Evolutionary conservation across 1,140 invertebrate species (phyloP).

Genomic region (Hylaeus volcanicus): DNA sequence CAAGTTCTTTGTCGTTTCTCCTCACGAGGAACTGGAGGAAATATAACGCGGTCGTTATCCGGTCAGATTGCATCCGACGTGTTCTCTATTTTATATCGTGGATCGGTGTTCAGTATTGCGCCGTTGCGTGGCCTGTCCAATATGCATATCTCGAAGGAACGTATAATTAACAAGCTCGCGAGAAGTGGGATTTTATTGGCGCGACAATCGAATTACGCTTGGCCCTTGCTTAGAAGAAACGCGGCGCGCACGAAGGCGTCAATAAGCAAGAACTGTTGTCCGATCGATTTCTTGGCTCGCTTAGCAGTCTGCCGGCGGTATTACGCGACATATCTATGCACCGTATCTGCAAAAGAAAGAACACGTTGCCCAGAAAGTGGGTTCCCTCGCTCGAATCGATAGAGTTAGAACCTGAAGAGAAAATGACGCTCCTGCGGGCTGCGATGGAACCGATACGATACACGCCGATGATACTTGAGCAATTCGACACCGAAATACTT

Average conservation of each 20-base stretch:
- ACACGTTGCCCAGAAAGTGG: conserved; percentile 23
- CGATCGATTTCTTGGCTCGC: conserved; percentile 45
- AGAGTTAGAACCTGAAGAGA: not conserved
- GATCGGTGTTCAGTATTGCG: conserved; percentile 35
- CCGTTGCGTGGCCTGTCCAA: conserved; percentile 19
- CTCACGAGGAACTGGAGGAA: not conserved
- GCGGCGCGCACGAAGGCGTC: not conserved
- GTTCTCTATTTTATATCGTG: conserved; percentile 13
- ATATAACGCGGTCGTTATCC: conserved; percentile 9
- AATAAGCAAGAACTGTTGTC: conserved; percentile 36
- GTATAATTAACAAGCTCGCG: conserved; percentile 31
- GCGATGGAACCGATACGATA: no score
- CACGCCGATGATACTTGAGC: no score
- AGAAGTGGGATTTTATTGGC: conserved; percentile 35
- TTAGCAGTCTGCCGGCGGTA: conserved; percentile 17
- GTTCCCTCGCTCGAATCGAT: conserved; percentile 25
- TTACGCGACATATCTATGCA: conserved; percentile 49
- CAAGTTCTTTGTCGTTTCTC: not conserved
- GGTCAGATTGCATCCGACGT: conserved; percentile 18
- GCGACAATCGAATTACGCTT: conserved; percentile 31
- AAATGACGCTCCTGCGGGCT: not conserved
- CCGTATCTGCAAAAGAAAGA: conserved; percentile 39
- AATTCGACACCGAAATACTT: no score
- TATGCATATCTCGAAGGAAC: conserved; percentile 20
- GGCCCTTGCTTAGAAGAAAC: not conserved